phyloP scores from a whole-genome alignment of 2,888 invertebrate genomes.

The Rambutsinella grinnellia region DNA sequence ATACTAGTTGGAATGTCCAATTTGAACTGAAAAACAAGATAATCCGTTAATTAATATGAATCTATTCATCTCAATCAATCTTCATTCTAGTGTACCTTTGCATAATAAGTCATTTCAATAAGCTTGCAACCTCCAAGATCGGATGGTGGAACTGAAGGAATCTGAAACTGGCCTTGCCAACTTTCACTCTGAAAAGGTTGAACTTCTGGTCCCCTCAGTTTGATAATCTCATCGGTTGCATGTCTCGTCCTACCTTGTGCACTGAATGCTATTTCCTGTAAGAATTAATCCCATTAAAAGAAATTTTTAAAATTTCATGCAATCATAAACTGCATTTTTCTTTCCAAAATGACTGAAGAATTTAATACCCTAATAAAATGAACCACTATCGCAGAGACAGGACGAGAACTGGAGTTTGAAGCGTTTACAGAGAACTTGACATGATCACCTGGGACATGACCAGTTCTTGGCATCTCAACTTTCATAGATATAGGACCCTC shows the following conservation, averaged over 20 bases:
- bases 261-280: conserved; percentile 25
- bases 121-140: conserved; percentile 45
- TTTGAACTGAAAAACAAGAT: conserved; percentile 28
- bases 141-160: conserved; percentile 48
- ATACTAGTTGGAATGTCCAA: conserved; percentile 43
- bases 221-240: conserved; percentile 21
- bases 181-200: conserved; percentile 17
- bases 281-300: neutral
- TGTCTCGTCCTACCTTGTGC: conserved; percentile 25
- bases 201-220: conserved; percentile 37
- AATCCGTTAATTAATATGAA: neutral
- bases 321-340: no score
- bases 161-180: conserved; percentile 32
- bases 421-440: conserved; percentile 30
- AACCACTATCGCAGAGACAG: conserved; percentile 21
- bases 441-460: conserved; percentile 48
- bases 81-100: conserved; percentile 18
- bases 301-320: neutral
- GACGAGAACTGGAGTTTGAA: conserved; percentile 30
- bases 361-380: conserved; percentile 35
- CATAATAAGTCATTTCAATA: conserved; percentile 30
- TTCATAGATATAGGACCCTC: conserved; percentile 39
- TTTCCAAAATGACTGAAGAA: no score
- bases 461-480: conserved; percentile 34
- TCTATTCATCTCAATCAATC: neutral